Evolutionary conservation across 64 coral and sea anemone genomes (phyloP).

Genomic region (Stichodactyla helianthus): DNA sequence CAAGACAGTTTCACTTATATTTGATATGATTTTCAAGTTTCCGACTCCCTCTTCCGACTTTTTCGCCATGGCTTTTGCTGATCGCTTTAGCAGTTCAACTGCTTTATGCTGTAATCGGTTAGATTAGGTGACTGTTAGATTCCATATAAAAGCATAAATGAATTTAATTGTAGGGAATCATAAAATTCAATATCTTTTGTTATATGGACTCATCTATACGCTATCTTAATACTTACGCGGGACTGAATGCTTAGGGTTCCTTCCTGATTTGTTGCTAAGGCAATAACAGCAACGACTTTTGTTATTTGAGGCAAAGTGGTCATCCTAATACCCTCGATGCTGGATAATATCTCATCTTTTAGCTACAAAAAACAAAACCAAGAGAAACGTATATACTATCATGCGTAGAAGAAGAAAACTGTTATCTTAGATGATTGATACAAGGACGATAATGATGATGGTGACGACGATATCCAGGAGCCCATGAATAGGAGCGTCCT

Average conservation of each 20-base stretch:
- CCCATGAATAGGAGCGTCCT: too few species aligned
- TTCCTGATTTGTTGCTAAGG: not conserved
- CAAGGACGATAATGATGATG: too few species aligned
- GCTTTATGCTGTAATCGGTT: not conserved
- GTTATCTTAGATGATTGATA: too few species aligned
- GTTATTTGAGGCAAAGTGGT: constrained; percentile 4
- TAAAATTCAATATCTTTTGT: too few species aligned
- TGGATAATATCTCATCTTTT: not conserved
- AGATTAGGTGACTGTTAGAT: too few species aligned
- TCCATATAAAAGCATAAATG: too few species aligned
- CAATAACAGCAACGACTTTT: constrained; percentile 11
- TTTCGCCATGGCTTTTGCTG: not conserved
- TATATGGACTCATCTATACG: too few species aligned
- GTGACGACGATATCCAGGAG: too few species aligned
- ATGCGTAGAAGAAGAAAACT: too few species aligned
- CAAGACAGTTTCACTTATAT: not conserved
- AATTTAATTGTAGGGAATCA: too few species aligned
- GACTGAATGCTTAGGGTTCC: not conserved
- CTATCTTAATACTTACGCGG: not conserved
- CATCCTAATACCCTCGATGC: not conserved
- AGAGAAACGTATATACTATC: too few species aligned
- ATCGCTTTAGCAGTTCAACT: not conserved
- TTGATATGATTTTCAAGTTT: not conserved
- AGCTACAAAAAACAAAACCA: not conserved
- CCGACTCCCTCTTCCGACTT: not conserved